Conservation (phyloP, 1,140 invertebrate genomes). For the Nixonia krombeini region DNA sequence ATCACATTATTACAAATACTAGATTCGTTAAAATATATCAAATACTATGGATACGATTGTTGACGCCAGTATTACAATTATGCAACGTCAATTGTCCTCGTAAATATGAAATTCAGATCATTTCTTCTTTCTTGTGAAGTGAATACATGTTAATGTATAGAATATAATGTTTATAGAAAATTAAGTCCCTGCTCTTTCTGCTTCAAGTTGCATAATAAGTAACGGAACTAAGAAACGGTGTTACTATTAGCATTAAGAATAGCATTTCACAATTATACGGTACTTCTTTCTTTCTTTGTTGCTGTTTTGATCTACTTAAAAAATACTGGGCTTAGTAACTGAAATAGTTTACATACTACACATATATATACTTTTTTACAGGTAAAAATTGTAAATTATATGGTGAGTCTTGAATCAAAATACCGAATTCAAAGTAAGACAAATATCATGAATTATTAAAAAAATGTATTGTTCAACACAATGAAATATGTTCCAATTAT, state of each 20-base stretch:
- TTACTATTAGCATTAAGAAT: background rate
- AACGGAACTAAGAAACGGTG: constrained; percentile 2
- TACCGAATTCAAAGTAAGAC: too few relatives aligned
- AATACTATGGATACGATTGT: constrained; percentile 57
- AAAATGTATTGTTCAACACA: too few relatives aligned
- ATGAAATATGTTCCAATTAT: too few relatives aligned
- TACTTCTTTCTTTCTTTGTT: constrained; percentile 3
- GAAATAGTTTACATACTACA: constrained; percentile 52
- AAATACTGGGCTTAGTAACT: constrained; percentile 64
- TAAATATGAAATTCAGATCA: too few relatives aligned
- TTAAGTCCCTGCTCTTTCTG: background rate
- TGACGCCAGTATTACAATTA: constrained; percentile 11
- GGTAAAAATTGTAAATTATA: constrained; percentile 47
- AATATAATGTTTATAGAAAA: background rate
- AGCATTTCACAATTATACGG: constrained; percentile 1
- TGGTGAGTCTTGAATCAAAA: constrained; percentile 5
- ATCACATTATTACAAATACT: constrained; percentile 53
- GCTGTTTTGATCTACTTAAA: constrained; percentile 53
- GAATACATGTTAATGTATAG: constrained; percentile 11
- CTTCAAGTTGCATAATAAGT: background rate
- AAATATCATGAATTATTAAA: too few relatives aligned
- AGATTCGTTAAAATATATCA: constrained; percentile 61
- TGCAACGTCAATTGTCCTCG: too few relatives aligned
- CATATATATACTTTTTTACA: too few relatives aligned
- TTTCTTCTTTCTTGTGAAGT: too few relatives aligned